Percentiles rank a stretch among this genome's conserved stretches.
Conservation (phyloP, 2,113 vertebrate genomes). For the Pseudolaguvia tuberculata region DNA sequence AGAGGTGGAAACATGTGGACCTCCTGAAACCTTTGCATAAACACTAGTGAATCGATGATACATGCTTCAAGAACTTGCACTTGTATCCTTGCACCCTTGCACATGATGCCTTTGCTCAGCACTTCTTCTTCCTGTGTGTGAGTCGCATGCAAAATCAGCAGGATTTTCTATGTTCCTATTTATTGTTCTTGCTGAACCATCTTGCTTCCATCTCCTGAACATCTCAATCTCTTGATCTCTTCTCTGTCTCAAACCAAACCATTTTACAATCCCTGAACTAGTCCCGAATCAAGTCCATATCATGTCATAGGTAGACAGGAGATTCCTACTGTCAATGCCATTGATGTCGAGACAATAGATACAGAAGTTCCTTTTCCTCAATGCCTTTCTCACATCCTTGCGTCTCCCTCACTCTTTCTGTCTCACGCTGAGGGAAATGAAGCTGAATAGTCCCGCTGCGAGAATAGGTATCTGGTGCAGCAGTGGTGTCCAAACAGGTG, state of each 20-base stretch:
- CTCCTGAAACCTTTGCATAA: too few relatives aligned
- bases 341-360: neutral
- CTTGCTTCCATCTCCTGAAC: neutral
- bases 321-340: neutral
- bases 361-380: constrained; percentile 16
- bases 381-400: constrained; percentile 28
- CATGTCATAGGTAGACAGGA: neutral
- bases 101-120: neutral
- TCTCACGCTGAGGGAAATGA: constrained; percentile 14
- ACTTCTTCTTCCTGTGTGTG: neutral
- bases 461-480: constrained; percentile 34
- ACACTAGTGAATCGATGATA: too few relatives aligned
- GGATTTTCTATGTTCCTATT: constrained; percentile 49
- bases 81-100: too few relatives aligned
- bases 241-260: too few relatives aligned
- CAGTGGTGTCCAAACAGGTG: neutral
- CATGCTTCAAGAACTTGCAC: too few relatives aligned
- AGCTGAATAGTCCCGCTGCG: constrained; percentile 23
- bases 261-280: neutral
- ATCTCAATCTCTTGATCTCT: neutral
- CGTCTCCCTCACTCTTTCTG: neutral
- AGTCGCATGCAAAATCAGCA: constrained; percentile 51
- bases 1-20: too few relatives aligned
- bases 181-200: constrained; percentile 22
- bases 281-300: neutral